phyloP scores from a whole-genome alignment of 2,888 invertebrate genomes.

The Lacanobia wlatinum region DNA sequence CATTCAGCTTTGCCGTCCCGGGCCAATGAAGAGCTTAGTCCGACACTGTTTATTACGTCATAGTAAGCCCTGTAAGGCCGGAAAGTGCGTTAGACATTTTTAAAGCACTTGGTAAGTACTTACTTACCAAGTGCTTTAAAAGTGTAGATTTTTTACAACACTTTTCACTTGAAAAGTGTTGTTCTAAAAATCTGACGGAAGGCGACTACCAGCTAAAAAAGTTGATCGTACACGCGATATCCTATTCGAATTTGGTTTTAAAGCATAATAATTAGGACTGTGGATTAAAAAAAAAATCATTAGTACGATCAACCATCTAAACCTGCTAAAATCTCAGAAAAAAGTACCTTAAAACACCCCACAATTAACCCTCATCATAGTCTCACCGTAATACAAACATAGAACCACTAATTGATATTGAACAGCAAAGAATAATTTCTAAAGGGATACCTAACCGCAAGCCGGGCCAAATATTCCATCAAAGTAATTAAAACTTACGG shows the following conservation, averaged over 20 bases:
- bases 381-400: neutral
- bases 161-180: too few species aligned
- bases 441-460: neutral
- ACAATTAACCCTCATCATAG: neutral
- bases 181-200: neutral
- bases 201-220: neutral
- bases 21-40: too few species aligned
- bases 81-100: neutral
- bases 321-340: neutral
- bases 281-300: too few species aligned
- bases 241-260: neutral
- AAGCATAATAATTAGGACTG: too few species aligned
- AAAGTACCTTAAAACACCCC: too few species aligned
- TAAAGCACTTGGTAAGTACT: neutral
- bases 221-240: neutral
- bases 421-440: constrained; percentile 19
- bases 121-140: too few species aligned
- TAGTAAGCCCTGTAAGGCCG: neutral
- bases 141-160: too few species aligned
- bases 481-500: constrained; percentile 63
- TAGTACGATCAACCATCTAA: neutral
- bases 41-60: too few species aligned
- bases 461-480: constrained; percentile 39
- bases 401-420: constrained; percentile 3
- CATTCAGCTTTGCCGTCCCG: too few species aligned